Base-by-base conservation (phyloP, 2,888 invertebrate genomes). In the Camponotus fellah region DNA sequence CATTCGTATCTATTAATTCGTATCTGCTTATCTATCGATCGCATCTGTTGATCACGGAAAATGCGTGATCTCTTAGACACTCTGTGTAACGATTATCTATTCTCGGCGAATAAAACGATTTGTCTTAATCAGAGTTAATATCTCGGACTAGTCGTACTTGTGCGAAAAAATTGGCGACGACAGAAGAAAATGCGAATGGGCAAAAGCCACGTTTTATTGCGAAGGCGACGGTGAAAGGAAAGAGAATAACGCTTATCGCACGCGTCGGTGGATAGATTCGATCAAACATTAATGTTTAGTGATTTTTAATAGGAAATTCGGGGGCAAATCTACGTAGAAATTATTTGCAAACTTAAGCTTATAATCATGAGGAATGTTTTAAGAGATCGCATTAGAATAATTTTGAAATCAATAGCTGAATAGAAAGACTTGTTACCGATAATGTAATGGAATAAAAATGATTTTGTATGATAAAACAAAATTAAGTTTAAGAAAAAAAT, bases 81-180 rank as follows among this genome's bases (percentile, higher is more conserved):
- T 10, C 74, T 43, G 1, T 66, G 37, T 46, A 72, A 46, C 34
- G 34, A 46, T 34, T 46, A 74, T 40, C 74, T 34, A 17, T 17
- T 53, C 46, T 49, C 74, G 74, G 60, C 60, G 46, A 53, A 60
- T 37, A 68, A 69, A 85, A 82, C 69, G 65, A 87, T 87, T 87
- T 87, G 69, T 87, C 82, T 87, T 75, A 82, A 87, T 85, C 85
- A 56, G 34, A 58, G 53, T 32, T 82, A 46, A 85, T 87, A 87
- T 87, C 87, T 81, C 87, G 74, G 75, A 21, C 14, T 53, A n/a
- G 53, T 62, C 76, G 40, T 49, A 62, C 58, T 71, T 80, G 43
- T 53, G 75, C 37, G 86, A 81, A 49, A 56, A 26, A 62, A 75
- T 37, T 60, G 60, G 46, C 14, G 64, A 64, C 26, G 62, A 82